Evolutionary conservation across 2,113 vertebrate species (phyloP).

Genomic region (Cyprinodon variegatus): DNA sequence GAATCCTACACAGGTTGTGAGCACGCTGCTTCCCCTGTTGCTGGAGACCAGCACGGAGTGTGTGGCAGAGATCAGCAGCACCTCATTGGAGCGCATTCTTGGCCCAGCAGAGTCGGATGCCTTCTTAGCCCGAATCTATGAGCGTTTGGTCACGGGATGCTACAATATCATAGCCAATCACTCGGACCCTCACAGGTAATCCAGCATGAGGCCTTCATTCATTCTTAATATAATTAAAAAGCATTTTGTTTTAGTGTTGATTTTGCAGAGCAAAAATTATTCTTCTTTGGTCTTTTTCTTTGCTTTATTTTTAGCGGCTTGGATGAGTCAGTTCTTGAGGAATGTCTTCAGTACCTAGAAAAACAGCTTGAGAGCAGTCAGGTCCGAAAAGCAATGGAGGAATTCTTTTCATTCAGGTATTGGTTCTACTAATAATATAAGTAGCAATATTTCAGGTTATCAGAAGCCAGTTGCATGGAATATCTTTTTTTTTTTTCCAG

Average conservation of each 20-base stretch:
- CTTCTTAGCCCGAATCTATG: conserved; percentile 92
- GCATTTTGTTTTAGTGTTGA: neutral
- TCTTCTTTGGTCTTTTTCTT: neutral
- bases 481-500: conserved; percentile 68
- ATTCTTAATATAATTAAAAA: neutral
- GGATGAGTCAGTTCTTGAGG: conserved; percentile 94
- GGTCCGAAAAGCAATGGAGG: conserved; percentile 97
- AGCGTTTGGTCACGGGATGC: conserved; percentile 92
- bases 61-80: conserved; percentile 93
- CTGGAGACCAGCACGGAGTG: conserved; percentile 95
- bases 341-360: conserved; percentile 95
- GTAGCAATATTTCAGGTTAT: neutral
- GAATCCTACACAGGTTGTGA: conserved; percentile 90
- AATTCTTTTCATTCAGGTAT: conserved; percentile 97
- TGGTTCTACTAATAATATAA: neutral
- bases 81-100: conserved; percentile 92
- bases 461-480: neutral
- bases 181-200: conserved; percentile 91
- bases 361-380: conserved; percentile 96
- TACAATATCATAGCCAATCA: conserved; percentile 96
- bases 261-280: neutral
- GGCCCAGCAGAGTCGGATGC: conserved; percentile 94
- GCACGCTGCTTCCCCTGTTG: conserved; percentile 89
- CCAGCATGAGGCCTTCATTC: neutral
- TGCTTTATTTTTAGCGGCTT: conserved; percentile 83